A percentile compares a stretch with the other conserved stretches of the same genome.
These are phyloP conservation scores for Buceros bicornis DNA, from an alignment of 2,797 vertebrate genomes.

Conservation along the genomic window DNA sequence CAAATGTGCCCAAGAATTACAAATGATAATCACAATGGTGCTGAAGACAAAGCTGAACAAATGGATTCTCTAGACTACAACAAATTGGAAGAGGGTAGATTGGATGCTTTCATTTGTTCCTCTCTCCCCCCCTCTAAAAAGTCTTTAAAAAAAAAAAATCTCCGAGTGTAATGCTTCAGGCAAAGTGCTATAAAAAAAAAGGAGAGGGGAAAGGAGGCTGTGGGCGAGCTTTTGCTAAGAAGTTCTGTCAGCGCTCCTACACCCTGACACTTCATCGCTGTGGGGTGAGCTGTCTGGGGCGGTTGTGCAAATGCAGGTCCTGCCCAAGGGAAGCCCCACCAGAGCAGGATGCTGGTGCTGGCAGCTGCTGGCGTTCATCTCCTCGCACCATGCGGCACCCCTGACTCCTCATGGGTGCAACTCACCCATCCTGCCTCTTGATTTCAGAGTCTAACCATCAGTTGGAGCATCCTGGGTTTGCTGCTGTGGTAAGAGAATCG, in stretches of 20 bases:
- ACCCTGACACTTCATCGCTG: accelerated
- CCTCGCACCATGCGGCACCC: accelerated
- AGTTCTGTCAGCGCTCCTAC: neutral
- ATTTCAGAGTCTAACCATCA: neutral
- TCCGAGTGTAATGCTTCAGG: neutral
- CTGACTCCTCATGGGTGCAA: neutral
- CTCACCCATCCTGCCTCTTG: neutral
- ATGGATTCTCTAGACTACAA: neutral
- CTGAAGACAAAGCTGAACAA: neutral
- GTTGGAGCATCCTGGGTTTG: neutral
- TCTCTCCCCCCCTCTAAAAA: neutral
- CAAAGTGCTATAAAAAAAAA: neutral
- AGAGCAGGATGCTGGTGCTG: neutral
- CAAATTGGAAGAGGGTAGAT: neutral
- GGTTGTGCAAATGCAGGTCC: neutral
- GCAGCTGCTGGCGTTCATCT: neutral
- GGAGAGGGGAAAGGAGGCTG: neutral
- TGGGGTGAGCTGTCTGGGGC: accelerated
- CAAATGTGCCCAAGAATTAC: neutral
- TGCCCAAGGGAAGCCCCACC: neutral
- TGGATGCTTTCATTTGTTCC: neutral
- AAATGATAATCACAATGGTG: neutral
- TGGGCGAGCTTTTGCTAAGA: neutral
- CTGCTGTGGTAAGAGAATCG: neutral
- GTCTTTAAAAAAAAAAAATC: no score